Conservation (phyloP, 37 sponge, comb jelly and placozoan species). For the Mnemiopsis leidyi region DNA sequence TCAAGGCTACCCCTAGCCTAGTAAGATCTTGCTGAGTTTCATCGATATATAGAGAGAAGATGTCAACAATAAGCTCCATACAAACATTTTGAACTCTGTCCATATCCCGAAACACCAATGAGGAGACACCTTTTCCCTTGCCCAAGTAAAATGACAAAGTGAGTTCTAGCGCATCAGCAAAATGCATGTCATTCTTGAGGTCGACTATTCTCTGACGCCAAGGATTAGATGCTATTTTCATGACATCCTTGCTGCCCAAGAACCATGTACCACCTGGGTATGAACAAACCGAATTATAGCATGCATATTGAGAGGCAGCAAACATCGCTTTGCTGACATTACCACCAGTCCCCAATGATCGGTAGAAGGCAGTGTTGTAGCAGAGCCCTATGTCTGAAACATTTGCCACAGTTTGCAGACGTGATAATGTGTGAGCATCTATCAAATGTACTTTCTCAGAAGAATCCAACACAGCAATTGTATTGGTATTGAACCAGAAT, state of each 20-base stretch:
- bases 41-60: conserved; percentile 24
- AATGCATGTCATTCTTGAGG: conserved; percentile 12
- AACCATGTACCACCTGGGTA: conserved; percentile 58
- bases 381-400: conserved; percentile 50
- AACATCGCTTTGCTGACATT: conserved; percentile 58
- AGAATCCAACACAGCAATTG: not conserved
- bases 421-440: not conserved
- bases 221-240: conserved; percentile 48
- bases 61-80: conserved; percentile 16
- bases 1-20: not conserved
- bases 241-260: conserved; percentile 3
- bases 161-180: conserved; percentile 33
- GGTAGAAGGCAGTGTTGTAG: conserved; percentile 48
- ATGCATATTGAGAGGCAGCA: conserved; percentile 60
- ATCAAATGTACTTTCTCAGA: conserved; percentile 38
- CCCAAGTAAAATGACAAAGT: conserved; percentile 7
- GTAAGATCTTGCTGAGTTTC: conserved; percentile 48
- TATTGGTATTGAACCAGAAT: conserved; percentile 60
- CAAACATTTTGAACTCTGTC: not conserved
- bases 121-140: conserved; percentile 47
- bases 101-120: conserved; percentile 51
- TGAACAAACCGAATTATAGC: not conserved
- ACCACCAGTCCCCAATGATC: conserved; percentile 34
- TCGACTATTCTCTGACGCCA: conserved; percentile 52
- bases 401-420: conserved; percentile 33